Conservation (phyloP, 2,888 invertebrate genomes). For the Rhyacophila evoluta region DNA sequence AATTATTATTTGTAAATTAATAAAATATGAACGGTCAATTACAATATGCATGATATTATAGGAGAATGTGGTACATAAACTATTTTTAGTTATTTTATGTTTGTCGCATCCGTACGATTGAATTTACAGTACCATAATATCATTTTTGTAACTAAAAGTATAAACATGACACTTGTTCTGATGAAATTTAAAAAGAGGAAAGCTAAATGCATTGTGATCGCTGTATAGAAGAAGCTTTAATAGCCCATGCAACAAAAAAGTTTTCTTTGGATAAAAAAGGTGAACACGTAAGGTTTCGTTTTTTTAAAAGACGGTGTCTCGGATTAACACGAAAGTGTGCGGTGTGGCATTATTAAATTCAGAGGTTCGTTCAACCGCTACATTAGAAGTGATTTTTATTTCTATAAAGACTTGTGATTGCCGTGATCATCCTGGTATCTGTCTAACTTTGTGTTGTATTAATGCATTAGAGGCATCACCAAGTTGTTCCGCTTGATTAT, state of each 20-base stretch:
- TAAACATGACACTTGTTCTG: too few relatives aligned
- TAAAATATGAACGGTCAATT: too few relatives aligned
- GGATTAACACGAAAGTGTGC: conserved; percentile 24
- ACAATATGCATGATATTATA: too few relatives aligned
- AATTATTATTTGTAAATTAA: too few relatives aligned
- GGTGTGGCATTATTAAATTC: conserved; percentile 7
- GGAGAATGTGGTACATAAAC: too few relatives aligned
- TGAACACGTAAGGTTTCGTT: conserved; percentile 13
- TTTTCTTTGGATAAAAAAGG: neutral
- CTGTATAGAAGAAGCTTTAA: neutral
- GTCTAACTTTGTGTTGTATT: neutral
- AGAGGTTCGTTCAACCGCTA: conserved; percentile 4
- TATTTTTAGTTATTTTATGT: too few relatives aligned
- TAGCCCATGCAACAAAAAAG: neutral
- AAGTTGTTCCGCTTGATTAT: neutral
- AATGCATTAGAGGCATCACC: conserved; percentile 6
- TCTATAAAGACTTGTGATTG: neutral
- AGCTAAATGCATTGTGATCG: neutral
- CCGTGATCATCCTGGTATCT: neutral
- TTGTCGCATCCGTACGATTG: too few relatives aligned
- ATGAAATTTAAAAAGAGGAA: too few relatives aligned
- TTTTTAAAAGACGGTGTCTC: neutral
- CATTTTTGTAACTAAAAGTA: too few relatives aligned
- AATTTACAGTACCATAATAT: too few relatives aligned
- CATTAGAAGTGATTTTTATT: neutral